Conservation (phyloP, 2,888 invertebrate genomes). For the Therioaphis trifolii region DNA sequence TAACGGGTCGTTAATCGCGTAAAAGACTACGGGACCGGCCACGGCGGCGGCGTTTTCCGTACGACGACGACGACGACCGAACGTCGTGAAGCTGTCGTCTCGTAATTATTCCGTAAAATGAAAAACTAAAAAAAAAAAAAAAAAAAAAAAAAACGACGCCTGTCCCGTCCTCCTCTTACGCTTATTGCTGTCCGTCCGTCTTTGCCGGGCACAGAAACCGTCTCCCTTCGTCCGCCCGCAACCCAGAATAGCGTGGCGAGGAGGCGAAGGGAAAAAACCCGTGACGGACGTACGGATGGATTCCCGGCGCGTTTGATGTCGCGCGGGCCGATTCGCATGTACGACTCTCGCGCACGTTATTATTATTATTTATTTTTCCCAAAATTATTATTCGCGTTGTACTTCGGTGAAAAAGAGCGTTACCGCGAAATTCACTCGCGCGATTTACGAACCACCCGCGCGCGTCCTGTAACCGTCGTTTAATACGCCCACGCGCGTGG, state of each 20-base stretch:
- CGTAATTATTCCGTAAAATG: neutral
- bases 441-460: neutral
- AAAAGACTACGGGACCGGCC: neutral
- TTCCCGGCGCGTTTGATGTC: constrained; percentile 38
- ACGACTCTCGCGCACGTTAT: neutral
- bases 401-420: neutral
- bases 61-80: constrained; percentile 19
- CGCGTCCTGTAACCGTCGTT: too few species aligned
- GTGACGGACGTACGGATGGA: constrained; percentile 51
- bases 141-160: neutral
- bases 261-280: neutral
- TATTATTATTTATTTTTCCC: neutral
- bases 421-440: neutral
- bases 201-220: too few species aligned
- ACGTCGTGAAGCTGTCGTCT: neutral
- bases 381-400: neutral
- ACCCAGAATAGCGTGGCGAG: neutral
- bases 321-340: too few species aligned
- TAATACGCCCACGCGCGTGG: neutral
- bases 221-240: neutral
- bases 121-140: neutral
- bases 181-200: too few species aligned
- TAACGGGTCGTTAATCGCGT: constrained; percentile 52
- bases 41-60: too few species aligned
- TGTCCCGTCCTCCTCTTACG: neutral